Conservation (phyloP, 92 coral and sea anemone species). For the Bergia puertoricense region DNA sequence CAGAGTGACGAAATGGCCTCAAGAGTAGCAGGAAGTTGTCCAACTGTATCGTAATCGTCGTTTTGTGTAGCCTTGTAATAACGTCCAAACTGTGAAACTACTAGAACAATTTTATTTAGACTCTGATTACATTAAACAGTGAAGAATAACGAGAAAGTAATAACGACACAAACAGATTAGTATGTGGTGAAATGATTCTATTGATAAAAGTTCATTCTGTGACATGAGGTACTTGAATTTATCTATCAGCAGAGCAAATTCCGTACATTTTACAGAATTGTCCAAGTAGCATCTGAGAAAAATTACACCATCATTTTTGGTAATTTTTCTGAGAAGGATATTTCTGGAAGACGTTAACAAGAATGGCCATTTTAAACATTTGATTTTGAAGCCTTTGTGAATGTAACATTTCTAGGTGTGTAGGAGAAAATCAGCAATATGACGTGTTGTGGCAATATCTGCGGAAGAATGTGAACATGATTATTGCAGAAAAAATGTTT, state of each 20-base stretch:
- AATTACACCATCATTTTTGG: not conserved
- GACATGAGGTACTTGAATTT: not conserved
- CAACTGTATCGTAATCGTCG: not conserved
- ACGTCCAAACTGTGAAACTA: not conserved
- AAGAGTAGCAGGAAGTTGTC: not conserved
- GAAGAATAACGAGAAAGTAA: not conserved
- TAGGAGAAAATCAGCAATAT: too few relatives aligned
- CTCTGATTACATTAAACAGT: not conserved
- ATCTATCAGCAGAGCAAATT: not conserved
- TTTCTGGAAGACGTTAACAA: not conserved
- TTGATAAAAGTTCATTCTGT: not conserved
- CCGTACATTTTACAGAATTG: not conserved
- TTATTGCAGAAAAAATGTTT: not conserved
- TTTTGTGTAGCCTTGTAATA: not conserved
- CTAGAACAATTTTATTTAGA: too few relatives aligned
- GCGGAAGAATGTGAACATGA: not conserved
- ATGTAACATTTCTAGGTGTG: too few relatives aligned
- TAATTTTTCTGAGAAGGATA: not conserved
- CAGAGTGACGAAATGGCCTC: not conserved
- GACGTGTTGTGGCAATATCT: not conserved
- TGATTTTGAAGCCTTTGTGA: too few relatives aligned
- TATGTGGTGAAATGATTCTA: too few relatives aligned
- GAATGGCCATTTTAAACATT: not conserved
- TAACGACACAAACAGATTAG: too few relatives aligned
- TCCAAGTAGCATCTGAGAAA: not conserved